Base-by-base conservation (phyloP, 2,113 vertebrate genomes). In the Canis aureus region DNA sequence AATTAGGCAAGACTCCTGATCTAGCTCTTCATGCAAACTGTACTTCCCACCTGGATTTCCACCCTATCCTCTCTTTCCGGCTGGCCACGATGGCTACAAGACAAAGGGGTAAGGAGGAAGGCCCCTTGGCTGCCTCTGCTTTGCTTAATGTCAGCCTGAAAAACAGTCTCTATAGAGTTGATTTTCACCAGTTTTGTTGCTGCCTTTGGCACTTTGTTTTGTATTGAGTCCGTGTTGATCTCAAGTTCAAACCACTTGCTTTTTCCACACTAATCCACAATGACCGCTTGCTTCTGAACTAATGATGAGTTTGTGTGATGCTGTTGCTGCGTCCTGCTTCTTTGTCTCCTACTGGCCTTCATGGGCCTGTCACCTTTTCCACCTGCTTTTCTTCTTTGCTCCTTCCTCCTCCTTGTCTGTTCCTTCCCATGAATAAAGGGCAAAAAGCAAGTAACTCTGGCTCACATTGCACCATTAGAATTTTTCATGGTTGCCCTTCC, bases 181-280 rank as follows among this genome's bases (percentile, higher is more conserved):
- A 82, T 91, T 80, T 67, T 74, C 51, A 16, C 69, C 60, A 5
- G 29, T 27, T 93, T 80, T 29, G 1, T 15, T 69, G 89, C 84
- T 95, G 93, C 93, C 79, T 57, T 67, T 49, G 73, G 69, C 49
- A 51, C 80, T 83, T 59, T 29, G 57, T 79, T 81, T 94, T 85
- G 19, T 19, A 3, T 57, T 91, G 78, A 59, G 67, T 64, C 64
- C 6, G 32, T 76, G 80, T 93, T 27, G 80, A 60, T 59, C 67
- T 66, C 78, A 95, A 92, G n/a, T 51, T 51, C 51, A 81, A 57
- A 78, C 43, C 49, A 16, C 76, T 67, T 95, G 67, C 55, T 90
- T 29, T 51, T 51, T 62, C 53, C 43, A 55, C 22, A 23, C 38
- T 64, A 38, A 95, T 51, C 51, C 79, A 59, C 29, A 12, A 49